Conservation (phyloP, 2,113 vertebrate genomes). For the Halcyon senegalensis region DNA sequence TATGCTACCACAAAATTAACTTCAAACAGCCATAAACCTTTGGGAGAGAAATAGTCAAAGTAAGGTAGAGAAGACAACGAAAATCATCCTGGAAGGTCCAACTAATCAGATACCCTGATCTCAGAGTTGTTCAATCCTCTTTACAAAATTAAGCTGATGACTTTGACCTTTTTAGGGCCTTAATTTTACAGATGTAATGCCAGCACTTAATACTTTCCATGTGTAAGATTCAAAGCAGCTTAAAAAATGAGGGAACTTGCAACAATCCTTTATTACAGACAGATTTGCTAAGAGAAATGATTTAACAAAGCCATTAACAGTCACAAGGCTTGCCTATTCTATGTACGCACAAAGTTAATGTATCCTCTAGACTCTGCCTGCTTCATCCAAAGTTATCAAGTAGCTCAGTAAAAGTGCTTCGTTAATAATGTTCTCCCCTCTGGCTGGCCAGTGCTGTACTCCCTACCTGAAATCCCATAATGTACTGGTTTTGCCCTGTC, state of each 20-base stretch:
- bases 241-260: constrained; percentile 55
- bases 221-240: constrained; percentile 51
- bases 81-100: neutral
- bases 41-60: neutral
- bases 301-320: constrained; percentile 65
- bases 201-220: constrained; percentile 40
- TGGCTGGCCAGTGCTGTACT: neutral
- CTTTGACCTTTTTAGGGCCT: constrained; percentile 56
- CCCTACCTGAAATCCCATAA: neutral
- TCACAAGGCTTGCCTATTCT: constrained; percentile 18
- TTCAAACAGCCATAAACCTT: neutral
- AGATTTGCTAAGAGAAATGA: constrained; percentile 31
- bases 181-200: constrained; percentile 50
- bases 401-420: neutral
- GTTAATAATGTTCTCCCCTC: constrained; percentile 15
- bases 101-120: constrained; percentile 7
- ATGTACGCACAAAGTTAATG: neutral
- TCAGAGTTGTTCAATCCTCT: constrained; percentile 1
- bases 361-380: constrained; percentile 11
- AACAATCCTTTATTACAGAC: constrained; percentile 52
- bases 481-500: neutral
- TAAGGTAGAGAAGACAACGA: neutral
- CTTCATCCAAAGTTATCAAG: constrained; percentile 32
- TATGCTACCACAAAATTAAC: neutral
- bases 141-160: constrained; percentile 53